Evolutionary conservation across 2,888 invertebrate species (phyloP).

Genomic region (Anthophora plumipes): DNA sequence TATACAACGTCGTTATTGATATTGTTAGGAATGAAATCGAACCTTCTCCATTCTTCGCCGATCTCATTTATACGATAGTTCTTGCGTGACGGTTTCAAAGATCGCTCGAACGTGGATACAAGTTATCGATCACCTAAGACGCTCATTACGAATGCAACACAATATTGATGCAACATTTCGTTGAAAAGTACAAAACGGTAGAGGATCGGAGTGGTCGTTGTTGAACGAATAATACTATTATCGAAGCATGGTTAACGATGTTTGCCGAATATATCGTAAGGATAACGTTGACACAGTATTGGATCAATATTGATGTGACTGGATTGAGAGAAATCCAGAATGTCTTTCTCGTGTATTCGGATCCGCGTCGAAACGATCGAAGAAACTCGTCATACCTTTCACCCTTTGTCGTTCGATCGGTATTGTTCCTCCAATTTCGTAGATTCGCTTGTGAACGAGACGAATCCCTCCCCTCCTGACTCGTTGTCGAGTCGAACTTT

Average conservation of each 20-base stretch:
- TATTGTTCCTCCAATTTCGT: constrained; percentile 53
- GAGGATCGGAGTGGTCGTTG: background rate
- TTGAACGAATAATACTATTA: background rate
- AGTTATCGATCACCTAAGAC: constrained; percentile 31
- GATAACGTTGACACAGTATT: background rate
- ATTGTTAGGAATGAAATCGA: constrained; percentile 52
- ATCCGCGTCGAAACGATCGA: constrained; percentile 24
- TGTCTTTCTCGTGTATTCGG: background rate
- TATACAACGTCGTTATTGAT: constrained; percentile 63
- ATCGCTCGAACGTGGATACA: constrained; percentile 20
- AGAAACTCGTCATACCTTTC: constrained; percentile 17
- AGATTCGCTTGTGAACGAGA: constrained; percentile 40
- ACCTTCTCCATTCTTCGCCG: constrained; percentile 41
- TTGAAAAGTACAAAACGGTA: constrained; percentile 11
- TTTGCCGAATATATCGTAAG: background rate
- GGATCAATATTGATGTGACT: background rate
- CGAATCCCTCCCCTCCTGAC: constrained; percentile 10
- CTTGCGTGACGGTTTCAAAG: constrained; percentile 20
- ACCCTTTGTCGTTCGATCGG: constrained; percentile 40
- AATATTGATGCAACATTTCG: background rate
- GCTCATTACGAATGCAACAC: background rate
- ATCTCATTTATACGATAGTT: constrained; percentile 30
- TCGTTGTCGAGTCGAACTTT: constrained; percentile 15
- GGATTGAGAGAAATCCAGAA: background rate
- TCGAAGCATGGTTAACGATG: background rate